Evolutionary conservation across 2,113 vertebrate species (phyloP), one percentile per base, ranked within the genome.

Genomic region (Larimichthys polyactis): DNA sequence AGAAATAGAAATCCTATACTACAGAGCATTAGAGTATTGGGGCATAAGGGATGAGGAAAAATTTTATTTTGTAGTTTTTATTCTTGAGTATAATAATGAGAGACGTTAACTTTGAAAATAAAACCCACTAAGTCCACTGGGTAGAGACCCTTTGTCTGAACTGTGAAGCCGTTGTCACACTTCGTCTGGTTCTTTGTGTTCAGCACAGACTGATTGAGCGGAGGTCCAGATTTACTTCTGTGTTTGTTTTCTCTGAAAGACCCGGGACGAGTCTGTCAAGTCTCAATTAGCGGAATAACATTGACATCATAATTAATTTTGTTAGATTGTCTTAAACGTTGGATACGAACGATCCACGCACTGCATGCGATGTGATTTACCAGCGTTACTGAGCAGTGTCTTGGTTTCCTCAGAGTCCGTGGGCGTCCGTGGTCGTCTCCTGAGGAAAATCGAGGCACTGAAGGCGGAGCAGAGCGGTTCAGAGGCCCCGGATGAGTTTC

Each of bases 401-500:
- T 75, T 52, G 65, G 22, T 75, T 24, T n/a, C 76, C 76, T 66
- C 81, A 98, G 97, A 96, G 79, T 99, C 96, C 1, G 79, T 96
- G 67, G 96, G 97, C 36, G 93, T 96, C 46, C 94, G 95, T 5
- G 95, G 93, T 83, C 96, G 95, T 92, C 79, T 96, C 24, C 74
- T 97, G 70, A 94, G 95, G 80, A 97, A 96, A 66, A 94, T 96
- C 2, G 92, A 97, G 73, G 94, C 95, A 27, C 91, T 98, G 71
- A 96, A 88, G 89, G 89, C 65, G 72, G 89, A 93, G 0, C 87
- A 87, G 87, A 84, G 64, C 15, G 85, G 90, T 54, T 85, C 88
- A 49, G 92, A 88, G n/a, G 70, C 94, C 80, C 96, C 97, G 10
- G 96, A 97, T 83, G 96, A 98, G 89, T 97, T 98, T 77, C 86